A percentile compares a stretch with the other conserved stretches of the same genome.
Evolutionary conservation across 2,888 invertebrate genomes (phyloP).

Genomic region (Cephus runcator): DNA sequence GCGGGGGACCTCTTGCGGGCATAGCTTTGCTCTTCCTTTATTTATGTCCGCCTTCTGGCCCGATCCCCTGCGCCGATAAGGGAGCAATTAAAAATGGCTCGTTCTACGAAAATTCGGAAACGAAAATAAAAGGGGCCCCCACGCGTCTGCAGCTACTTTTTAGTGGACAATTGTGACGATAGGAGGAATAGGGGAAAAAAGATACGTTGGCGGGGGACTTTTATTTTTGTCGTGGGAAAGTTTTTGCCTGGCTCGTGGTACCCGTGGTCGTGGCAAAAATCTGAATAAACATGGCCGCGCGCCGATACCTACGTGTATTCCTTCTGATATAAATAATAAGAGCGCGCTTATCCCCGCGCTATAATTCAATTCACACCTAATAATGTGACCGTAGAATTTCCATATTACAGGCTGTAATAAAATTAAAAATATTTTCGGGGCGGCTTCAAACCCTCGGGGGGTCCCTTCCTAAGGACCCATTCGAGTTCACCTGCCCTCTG

Average conservation of each 20-base stretch:
- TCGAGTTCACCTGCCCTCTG: conserved; percentile 4
- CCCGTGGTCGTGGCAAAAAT: background rate
- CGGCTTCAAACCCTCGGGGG: conserved; percentile 48
- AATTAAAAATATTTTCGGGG: conserved; percentile 53
- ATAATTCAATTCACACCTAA: conserved; percentile 62
- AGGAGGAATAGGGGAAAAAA: background rate
- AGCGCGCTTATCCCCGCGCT: conserved; percentile 37
- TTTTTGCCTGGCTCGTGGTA: background rate
- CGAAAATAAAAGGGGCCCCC: background rate
- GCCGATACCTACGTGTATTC: conserved; percentile 12
- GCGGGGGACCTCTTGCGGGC: conserved; percentile 37
- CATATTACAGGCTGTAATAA: conserved; percentile 53
- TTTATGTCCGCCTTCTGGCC: conserved; percentile 33
- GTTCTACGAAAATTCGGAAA: conserved; percentile 25
- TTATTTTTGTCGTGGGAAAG: background rate
- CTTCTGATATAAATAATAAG: conserved; percentile 48
- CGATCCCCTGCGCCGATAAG: conserved; percentile 41
- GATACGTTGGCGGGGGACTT: background rate
- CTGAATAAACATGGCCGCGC: conserved; percentile 22
- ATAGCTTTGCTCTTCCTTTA: conserved; percentile 26
- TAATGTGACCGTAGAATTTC: conserved; percentile 54
- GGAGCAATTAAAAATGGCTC: conserved; percentile 38
- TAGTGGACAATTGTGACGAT: background rate
- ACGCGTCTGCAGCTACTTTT: background rate
- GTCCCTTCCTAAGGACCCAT: conserved; percentile 30